Base-by-base conservation (phyloP, 2,113 vertebrate genomes). In the Lontra canadensis region DNA sequence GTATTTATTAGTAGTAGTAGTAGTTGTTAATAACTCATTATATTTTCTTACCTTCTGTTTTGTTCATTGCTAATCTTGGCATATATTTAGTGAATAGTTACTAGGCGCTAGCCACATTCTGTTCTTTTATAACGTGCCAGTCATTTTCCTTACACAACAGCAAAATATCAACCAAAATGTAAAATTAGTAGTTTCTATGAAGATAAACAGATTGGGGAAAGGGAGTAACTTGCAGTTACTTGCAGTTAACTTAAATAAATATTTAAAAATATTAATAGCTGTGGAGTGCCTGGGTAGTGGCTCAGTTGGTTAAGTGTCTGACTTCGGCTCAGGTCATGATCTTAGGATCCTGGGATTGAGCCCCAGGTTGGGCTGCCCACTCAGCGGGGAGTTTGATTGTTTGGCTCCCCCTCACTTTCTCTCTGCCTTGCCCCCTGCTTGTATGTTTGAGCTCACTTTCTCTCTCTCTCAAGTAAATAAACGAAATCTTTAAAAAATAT, bases 171-270 rank as follows among this genome's bases (percentile, higher is more conserved):
- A 15, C 49, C 8, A 47, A 57, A 97, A 76, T 90, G 7, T 86
- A 88, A 96, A 96, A 63, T 90, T 49, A 85, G 47, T 94, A n/a
- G 63, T 92, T 96, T 93, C 59, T 92, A 0, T 93, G 73, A n/a
- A 61, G 26, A 87, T 91, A 71, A 84, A 92, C 29, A 34, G 44
- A 0, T 42, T 52, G 23, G 25, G 4, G 21, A 63, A 23, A 83
- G 9, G 83, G 65, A 63, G 42, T 42, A 42, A 42, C 21, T 39
- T 59, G 1, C 10, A 80, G 11, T 42, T 92, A 82, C 21, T 39
- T 59, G 1, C 13, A 80, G 14, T 92, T 92, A 82, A 79, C 57
- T 95, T 87, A 57, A 95, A 65, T 65, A 96, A 79, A 52, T 81
- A 29, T 42, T 92, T 91, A 93, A 71, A 74, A 29, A 78, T 88